These are phyloP conservation scores for Argynnis bischoffii DNA, from an alignment of 2,888 invertebrate species.

Conservation along the genomic window DNA sequence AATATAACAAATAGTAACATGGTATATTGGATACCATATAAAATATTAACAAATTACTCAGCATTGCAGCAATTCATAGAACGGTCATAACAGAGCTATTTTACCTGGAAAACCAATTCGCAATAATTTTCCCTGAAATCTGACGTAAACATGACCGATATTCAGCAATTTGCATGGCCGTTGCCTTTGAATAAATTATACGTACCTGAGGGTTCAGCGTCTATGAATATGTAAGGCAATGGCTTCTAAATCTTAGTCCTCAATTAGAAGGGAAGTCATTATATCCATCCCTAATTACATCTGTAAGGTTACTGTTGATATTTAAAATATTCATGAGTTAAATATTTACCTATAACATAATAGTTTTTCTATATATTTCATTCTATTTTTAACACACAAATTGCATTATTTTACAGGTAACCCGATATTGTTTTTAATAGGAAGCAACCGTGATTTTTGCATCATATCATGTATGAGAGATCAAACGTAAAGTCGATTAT, in stretches of 20 bases:
- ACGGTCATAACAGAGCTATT: conserved; percentile 36
- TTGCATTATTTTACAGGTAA: background rate
- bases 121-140: conserved; percentile 79
- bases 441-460: conserved; percentile 6
- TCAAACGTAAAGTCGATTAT: conserved; percentile 42
- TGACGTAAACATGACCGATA: conserved; percentile 81
- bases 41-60: conserved; percentile 7
- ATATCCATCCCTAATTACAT: conserved; percentile 72
- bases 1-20: no score
- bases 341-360: background rate
- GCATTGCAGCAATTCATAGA: conserved; percentile 38
- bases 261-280: conserved; percentile 77
- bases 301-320: conserved; percentile 40
- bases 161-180: conserved; percentile 80
- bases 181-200: conserved; percentile 79
- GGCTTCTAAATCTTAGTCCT: conserved; percentile 77
- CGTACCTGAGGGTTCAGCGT: conserved; percentile 68
- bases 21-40: background rate
- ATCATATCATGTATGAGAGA: conserved; percentile 22
- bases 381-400: background rate
- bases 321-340: background rate
- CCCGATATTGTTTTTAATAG: background rate
- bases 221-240: conserved; percentile 82
- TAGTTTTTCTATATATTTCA: no score
- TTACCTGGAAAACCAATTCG: conserved; percentile 62